phyloP scores from a whole-genome alignment of 2,113 vertebrate genomes.

The Microcebus jonahi region DNA sequence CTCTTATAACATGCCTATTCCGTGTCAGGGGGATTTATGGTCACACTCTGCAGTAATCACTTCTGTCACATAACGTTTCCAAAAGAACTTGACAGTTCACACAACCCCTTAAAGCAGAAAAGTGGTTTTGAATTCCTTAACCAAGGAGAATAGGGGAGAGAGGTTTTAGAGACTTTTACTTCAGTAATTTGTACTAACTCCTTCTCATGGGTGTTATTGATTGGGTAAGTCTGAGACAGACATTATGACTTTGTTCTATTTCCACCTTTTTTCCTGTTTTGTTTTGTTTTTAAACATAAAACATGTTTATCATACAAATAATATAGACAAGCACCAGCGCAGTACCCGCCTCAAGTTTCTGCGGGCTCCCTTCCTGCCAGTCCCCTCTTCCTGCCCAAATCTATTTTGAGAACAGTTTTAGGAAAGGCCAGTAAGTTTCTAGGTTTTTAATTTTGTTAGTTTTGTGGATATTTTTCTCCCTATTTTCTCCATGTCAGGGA shows the following conservation, averaged over 20 bases:
- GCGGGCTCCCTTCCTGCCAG: background rate
- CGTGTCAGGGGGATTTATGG: conserved; percentile 42
- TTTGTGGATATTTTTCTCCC: background rate
- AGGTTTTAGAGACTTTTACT: background rate
- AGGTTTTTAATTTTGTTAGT: background rate
- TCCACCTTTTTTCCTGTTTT: background rate
- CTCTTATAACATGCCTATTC: conserved; percentile 9
- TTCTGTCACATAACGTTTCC: conserved; percentile 46
- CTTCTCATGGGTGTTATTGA: background rate
- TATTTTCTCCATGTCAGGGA: background rate
- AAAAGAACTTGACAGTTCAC: conserved; percentile 59
- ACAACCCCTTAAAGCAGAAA: conserved; percentile 46
- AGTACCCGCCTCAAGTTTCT: background rate
- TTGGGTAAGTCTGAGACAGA: background rate
- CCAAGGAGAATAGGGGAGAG: background rate
- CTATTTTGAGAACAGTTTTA: background rate
- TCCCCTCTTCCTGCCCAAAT: background rate
- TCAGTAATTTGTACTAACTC: background rate
- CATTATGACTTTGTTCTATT: conserved; percentile 52
- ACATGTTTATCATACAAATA: conserved; percentile 9
- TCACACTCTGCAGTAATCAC: conserved; percentile 55
- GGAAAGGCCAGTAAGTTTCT: background rate
- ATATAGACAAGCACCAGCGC: background rate
- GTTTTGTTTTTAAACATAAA: background rate
- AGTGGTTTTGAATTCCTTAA: conserved; percentile 1